Evolutionary conservation across 2,113 vertebrate genomes (phyloP), one percentile per base, ranked within the genome.

Genomic region (Cheirogaleus medius): DNA sequence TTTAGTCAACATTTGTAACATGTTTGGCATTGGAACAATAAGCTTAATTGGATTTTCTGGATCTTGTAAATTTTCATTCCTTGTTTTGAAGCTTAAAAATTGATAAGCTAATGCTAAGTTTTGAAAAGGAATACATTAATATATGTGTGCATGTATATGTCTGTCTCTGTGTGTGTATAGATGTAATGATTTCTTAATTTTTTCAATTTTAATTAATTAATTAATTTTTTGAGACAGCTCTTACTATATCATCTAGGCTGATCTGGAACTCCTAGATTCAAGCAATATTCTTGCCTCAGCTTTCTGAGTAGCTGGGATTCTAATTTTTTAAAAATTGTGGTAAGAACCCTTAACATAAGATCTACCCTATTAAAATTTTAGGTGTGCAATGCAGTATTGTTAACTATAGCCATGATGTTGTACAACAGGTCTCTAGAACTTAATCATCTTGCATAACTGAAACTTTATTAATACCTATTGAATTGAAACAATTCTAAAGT

Each of bases 41-140:
- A 0, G 0, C 49, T 94, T 64, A 54, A 56, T 71, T 69, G 23
- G 42, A 44, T 89, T 96, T 86, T 78, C 88, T 95, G n/a, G 60
- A 93, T 87, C 44, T 54, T 86, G 4, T n/a, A 60, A 87, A 29
- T 73, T 71, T 92, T 78, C 7, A 66, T 66, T 78, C 3, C 1
- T 76, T 95, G 34, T 77, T 93, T 52, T 89, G 25, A 81, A 88
- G 69, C 58, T 80, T 78, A 85, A 89, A 69, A 49, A 63, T 60
- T 8, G 84, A 68, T 64, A 86, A 87, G n/a, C 12, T n/a, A 94
- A 52, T 68, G 27, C 6, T 15, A 91, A 84, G 0, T 64, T 97
- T 90, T 71, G 80, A 71, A 85, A 68, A 23, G 18, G 32, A 71
- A 44, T 21, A 39, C 25, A 71, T 71, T 71, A 25, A 39, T 39